Evolutionary conservation across 2,797 vertebrate genomes (phyloP).

Genomic region (Myotis pilosus): DNA sequence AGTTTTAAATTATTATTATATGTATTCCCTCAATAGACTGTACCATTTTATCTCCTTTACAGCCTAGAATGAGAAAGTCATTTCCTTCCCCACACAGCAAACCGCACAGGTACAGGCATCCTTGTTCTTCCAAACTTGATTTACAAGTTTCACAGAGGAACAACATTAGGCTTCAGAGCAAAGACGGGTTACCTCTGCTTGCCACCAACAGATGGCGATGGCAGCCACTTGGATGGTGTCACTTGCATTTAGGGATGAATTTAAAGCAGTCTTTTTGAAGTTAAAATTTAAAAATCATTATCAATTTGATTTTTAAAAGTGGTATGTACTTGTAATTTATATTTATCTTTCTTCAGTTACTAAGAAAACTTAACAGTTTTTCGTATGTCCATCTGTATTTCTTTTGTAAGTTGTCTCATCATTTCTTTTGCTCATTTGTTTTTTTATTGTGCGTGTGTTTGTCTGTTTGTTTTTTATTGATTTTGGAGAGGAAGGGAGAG

Average conservation of each 20-base stretch:
- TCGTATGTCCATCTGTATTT: neutral
- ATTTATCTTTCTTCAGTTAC: neutral
- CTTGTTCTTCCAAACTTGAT: neutral
- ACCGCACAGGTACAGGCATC: neutral
- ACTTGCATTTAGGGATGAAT: neutral
- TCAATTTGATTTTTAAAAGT: neutral
- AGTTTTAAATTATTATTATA: neutral
- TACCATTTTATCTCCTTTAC: neutral
- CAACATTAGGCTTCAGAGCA: neutral
- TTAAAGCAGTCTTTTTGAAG: neutral
- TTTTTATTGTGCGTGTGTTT: neutral
- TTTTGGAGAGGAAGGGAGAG: too few relatives aligned
- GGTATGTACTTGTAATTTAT: neutral
- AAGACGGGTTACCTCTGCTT: neutral
- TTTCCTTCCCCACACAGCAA: neutral
- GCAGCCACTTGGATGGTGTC: neutral
- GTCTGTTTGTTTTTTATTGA: too few relatives aligned
- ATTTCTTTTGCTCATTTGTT: neutral
- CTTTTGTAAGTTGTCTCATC: neutral
- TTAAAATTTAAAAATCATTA: neutral
- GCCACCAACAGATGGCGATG: constrained; percentile 60
- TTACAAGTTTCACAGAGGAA: neutral
- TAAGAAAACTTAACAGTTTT: neutral
- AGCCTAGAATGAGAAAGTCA: neutral
- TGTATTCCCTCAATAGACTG: neutral